Evolutionary conservation across 2,113 vertebrate species (phyloP).

Genomic region (Pristiophorus japonicus): DNA sequence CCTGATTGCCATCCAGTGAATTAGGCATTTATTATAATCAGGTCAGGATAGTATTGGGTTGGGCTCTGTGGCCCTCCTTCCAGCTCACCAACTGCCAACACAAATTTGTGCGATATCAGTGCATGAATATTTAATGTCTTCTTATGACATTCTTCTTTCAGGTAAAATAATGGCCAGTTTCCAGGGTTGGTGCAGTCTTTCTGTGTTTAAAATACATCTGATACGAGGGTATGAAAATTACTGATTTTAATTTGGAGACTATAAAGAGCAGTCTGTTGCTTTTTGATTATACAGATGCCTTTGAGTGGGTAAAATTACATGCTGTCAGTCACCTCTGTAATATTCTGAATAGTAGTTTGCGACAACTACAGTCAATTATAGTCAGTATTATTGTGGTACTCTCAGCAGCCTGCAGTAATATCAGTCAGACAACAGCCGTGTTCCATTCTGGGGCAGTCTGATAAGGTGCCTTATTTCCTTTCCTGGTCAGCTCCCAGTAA

Average conservation of each 20-base stretch:
- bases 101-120: not conserved
- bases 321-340: not conserved
- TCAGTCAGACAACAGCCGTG: not conserved
- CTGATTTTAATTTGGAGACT: not conserved
- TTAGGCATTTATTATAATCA: not conserved
- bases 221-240: not conserved
- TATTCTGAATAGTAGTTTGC: not conserved
- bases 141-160: not conserved
- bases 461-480: too few species aligned
- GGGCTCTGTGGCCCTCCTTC: not conserved
- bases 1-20: not conserved
- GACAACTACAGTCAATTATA: not conserved
- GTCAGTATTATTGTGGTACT: not conserved
- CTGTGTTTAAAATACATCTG: not conserved
- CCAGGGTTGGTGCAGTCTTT: not conserved
- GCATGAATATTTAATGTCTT: not conserved
- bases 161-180: not conserved
- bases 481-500: not conserved
- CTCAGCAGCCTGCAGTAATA: not conserved
- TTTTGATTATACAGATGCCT: not conserved
- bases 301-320: not conserved
- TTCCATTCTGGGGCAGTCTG: not conserved
- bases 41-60: not conserved
- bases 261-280: not conserved
- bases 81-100: not conserved